These are phyloP conservation scores for Drosophila rellima DNA, from an alignment of 2,888 invertebrate species.

Conservation along the genomic window DNA sequence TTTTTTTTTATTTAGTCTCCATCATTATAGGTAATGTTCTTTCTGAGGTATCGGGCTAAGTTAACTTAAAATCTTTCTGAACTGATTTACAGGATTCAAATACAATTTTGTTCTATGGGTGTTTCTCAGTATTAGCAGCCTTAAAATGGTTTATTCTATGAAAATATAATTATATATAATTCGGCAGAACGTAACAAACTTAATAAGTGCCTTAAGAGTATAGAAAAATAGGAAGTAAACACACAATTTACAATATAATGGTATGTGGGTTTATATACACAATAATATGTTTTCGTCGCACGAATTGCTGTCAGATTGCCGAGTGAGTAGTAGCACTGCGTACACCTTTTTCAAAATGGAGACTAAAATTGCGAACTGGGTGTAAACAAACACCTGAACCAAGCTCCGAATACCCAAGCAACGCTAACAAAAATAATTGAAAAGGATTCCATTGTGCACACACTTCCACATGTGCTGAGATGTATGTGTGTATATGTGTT, in stretches of 20 bases:
- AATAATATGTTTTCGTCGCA: slow-evolving; percentile 9
- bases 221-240: background rate
- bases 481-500: slow-evolving; percentile 1
- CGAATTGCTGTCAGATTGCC: slow-evolving; percentile 37
- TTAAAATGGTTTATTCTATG: background rate
- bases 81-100: background rate
- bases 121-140: background rate
- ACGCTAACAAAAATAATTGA: slow-evolving; percentile 69
- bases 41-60: background rate
- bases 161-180: background rate
- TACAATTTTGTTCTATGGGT: background rate
- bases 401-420: slow-evolving; percentile 28
- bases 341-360: slow-evolving; percentile 22
- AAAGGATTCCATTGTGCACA: slow-evolving; percentile 70
- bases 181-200: background rate
- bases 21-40: background rate
- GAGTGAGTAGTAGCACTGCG: no score
- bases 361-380: slow-evolving; percentile 26
- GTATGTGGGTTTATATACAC: background rate
- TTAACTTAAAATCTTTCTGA: background rate
- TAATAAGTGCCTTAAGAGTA: background rate
- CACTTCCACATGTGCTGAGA: slow-evolving; percentile 33
- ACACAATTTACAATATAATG: slow-evolving; percentile 2
- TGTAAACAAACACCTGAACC: slow-evolving; percentile 39
- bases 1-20: no score